Evolutionary conservation across 2,113 vertebrate genomes (phyloP), one percentile per base, ranked within the genome.

Genomic region (Oenanthe melanoleuca): DNA sequence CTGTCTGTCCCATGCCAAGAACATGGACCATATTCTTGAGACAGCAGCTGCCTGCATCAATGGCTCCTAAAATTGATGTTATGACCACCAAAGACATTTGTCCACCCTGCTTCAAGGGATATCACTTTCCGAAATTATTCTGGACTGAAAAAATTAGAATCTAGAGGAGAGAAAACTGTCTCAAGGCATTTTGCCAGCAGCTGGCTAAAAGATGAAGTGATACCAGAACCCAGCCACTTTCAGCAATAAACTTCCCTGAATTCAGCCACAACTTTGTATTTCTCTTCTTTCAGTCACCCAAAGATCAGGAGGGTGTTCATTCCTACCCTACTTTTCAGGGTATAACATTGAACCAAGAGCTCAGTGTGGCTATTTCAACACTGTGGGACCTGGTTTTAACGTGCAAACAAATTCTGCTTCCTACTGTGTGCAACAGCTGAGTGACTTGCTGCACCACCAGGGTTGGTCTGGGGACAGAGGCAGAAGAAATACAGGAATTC

Each of bases 21-120:
- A 67, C 40, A 21, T 2, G 1, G 24, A 18, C 37, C 40, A 18
- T 21, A 24, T 44, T 88, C 60, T 26, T 56, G 17, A 44, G 14
- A 60, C 23, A 64, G 44, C 16, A 20, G 7, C 28, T 84, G 14
- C 37, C 25, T 61, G 29, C 19, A 77, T 23, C 29, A 84, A 1
- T 31, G 5, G 15, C n/a, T 78, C 11, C 37, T 52, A 56, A 57
- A 38, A 69, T 2, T 56, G 14, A 47, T 50, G 25, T 40, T 45
- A n/a, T 4, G 4, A 77, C 17, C 29, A 85, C 9, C 19, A 33
- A 67, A 75, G 28, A 56, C 0, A 3, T 49, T 83, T 56, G 8
- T 47, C 22, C 3, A 8, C 37, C 31, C 45, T 2, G 2, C 5
- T 25, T 24, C 19, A 31, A 1, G 1, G 3, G 7, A 25, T 31